A percentile compares a stretch with the other conserved stretches of the same genome.
Conservation (phyloP, 23 tunicate species). For the Halocynthia aurantium region DNA sequence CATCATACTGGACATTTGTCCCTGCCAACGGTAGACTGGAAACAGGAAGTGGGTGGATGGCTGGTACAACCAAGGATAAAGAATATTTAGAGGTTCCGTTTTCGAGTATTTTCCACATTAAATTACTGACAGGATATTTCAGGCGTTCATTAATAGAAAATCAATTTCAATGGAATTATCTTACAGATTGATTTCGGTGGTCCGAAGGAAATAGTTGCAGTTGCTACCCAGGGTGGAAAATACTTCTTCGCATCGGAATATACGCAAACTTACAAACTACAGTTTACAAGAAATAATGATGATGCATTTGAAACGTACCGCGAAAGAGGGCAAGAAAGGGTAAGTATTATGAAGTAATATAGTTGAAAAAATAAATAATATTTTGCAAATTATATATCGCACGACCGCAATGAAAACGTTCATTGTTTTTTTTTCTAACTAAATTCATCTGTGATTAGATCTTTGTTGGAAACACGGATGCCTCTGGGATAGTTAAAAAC, state of each 20-base stretch:
- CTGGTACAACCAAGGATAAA: not conserved
- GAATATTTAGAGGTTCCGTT: conserved; percentile 15
- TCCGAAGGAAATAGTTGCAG: conserved; percentile 1
- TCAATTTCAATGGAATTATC: not conserved
- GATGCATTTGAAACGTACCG: conserved; percentile 5
- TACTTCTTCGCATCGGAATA: conserved; percentile 12
- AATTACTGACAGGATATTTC: not conserved
- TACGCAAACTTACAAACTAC: conserved; percentile 7
- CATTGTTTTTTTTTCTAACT: not conserved
- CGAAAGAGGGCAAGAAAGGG: conserved; percentile 19
- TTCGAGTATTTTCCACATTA: not conserved
- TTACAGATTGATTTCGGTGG: conserved; percentile 27
- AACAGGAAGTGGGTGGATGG: conserved; percentile 15
- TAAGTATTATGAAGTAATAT: not conserved
- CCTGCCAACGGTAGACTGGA: not conserved
- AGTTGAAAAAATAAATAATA: not conserved
- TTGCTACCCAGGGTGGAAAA: conserved; percentile 26
- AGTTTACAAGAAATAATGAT: no score
- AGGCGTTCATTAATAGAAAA: no score
- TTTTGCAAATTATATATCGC: no score
- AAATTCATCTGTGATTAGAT: not conserved
- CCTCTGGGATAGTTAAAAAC: not conserved
- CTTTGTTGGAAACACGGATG: conserved; percentile 26
- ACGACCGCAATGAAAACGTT: no score
- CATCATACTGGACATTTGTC: conserved; percentile 1